A percentile compares a stretch with the other conserved stretches of the same genome.
Evolutionary conservation across 2,797 vertebrate species (phyloP).

Genomic region (Heteromormyrus szaboi): DNA sequence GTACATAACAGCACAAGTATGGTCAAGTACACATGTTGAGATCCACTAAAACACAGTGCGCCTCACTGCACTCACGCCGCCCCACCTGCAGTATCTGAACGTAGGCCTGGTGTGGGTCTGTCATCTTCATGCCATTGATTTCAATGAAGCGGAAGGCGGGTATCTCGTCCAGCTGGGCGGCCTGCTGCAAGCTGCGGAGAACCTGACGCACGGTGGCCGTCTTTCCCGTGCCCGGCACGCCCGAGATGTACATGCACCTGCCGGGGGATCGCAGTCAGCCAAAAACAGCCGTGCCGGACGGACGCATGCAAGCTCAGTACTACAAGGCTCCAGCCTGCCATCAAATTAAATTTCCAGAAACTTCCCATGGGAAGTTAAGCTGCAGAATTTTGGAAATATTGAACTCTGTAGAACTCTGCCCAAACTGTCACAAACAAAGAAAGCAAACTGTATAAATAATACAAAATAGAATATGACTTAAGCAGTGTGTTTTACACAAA

Average conservation of each 20-base stretch:
- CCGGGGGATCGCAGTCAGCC: neutral
- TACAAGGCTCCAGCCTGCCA: neutral
- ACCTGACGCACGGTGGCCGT: slow-evolving; percentile 90
- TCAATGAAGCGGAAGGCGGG: slow-evolving; percentile 76
- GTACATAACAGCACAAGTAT: neutral
- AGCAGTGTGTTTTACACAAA: neutral
- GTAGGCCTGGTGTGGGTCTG: slow-evolving; percentile 90
- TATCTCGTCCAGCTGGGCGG: slow-evolving; percentile 67
- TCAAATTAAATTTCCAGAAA: neutral
- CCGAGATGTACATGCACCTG: slow-evolving; percentile 97
- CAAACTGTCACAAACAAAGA: neutral
- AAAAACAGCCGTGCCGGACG: neutral
- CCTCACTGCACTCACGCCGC: neutral
- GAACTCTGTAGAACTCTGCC: neutral
- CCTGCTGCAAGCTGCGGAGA: slow-evolving; percentile 73
- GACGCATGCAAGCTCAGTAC: neutral
- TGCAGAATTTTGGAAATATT: neutral
- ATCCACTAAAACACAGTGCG: neutral
- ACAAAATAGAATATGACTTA: neutral
- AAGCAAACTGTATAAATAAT: neutral
- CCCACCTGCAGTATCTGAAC: slow-evolving; percentile 83
- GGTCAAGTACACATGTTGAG: neutral
- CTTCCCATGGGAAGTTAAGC: neutral
- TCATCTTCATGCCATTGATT: slow-evolving; percentile 97
- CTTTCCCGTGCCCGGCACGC: slow-evolving; percentile 93